Evolutionary conservation across 2,113 vertebrate genomes (phyloP).

Genomic region (Mesoclemmys tuberculata): DNA sequence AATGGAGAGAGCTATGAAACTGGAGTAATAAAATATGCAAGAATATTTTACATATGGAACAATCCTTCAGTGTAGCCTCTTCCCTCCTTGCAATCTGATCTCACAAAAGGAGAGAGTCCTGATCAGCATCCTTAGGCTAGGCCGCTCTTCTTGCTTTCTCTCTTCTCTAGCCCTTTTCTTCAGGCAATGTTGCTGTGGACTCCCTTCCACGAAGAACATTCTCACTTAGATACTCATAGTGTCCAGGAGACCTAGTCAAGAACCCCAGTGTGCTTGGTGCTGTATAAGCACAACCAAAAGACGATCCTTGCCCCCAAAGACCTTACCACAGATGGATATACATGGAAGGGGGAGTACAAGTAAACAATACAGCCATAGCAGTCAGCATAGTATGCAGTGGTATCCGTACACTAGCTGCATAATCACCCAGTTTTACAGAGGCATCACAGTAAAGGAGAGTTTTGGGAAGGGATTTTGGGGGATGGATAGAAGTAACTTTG

Average conservation of each 20-base stretch:
- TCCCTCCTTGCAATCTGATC: too few relatives aligned
- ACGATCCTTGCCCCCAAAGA: not conserved
- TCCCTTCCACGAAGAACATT: too few relatives aligned
- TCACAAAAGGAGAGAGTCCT: too few relatives aligned
- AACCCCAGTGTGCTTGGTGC: not conserved
- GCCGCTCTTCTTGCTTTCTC: too few relatives aligned
- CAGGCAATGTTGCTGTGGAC: too few relatives aligned
- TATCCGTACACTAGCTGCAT: not conserved
- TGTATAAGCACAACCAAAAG: not conserved
- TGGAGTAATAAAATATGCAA: not conserved
- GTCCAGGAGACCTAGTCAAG: not conserved
- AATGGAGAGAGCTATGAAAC: not conserved
- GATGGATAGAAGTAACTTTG: not conserved
- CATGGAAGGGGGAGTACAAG: not conserved
- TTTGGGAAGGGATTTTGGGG: not conserved
- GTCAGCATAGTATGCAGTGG: not conserved
- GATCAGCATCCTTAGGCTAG: too few relatives aligned
- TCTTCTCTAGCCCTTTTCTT: too few relatives aligned
- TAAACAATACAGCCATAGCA: not conserved
- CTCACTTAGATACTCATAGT: too few relatives aligned
- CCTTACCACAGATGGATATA: not conserved
- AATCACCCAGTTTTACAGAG: not conserved
- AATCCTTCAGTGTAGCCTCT: not conserved
- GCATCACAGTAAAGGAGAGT: not conserved
- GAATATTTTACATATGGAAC: not conserved